Base-by-base conservation (phyloP, 2,888 invertebrate genomes). In the Drymonia ruficornis region DNA sequence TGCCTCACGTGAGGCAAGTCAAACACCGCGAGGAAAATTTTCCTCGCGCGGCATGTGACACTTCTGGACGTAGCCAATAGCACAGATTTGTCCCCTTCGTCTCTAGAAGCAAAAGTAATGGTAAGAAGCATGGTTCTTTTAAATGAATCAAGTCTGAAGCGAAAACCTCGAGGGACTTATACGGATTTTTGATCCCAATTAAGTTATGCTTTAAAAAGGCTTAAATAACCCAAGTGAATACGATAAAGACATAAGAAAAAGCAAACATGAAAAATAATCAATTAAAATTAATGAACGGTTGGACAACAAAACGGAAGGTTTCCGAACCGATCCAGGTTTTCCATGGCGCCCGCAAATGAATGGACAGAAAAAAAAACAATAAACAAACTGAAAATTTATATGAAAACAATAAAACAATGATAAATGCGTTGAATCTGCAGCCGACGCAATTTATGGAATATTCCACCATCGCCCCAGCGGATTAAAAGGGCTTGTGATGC, bases 351-450 rank as follows among this genome's bases (percentile, higher is more conserved):
- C 29, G 49, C 54, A 59, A 68, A 71, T 66, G 74, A 63, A 71
- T 52, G 49, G 57, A 60, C 18, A 63, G 61, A 62, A 56, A 73
- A 50, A 50, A 55, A 55, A 62, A 55, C 36, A 54, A 15, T n/a
- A n/a, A 28, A 45, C 23, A 66, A 60, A 60, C 61, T 63, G 43
- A 46, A 65, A 75, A 78, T 77, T 77, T 78, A 81, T 80, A 70
- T 72, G 80, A 81, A 81, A 80, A 78, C 80, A 81, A 80, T 80
- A 77, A 78, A 73, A 72, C 66, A 63, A 68, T 78, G 80, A 80
- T 78, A 70, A 70, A 80, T 72, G 71, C 54, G 57, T 53, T n/a
- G 67, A 66, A 63, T 63, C 77, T 80, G 80, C 61, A 59, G 49
- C 50, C 56, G 81, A 79, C 76, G 75, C 64, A 66, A 81, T 80